Conservation (phyloP, 2,888 invertebrate species). For the Ditylenchus weischeri region DNA sequence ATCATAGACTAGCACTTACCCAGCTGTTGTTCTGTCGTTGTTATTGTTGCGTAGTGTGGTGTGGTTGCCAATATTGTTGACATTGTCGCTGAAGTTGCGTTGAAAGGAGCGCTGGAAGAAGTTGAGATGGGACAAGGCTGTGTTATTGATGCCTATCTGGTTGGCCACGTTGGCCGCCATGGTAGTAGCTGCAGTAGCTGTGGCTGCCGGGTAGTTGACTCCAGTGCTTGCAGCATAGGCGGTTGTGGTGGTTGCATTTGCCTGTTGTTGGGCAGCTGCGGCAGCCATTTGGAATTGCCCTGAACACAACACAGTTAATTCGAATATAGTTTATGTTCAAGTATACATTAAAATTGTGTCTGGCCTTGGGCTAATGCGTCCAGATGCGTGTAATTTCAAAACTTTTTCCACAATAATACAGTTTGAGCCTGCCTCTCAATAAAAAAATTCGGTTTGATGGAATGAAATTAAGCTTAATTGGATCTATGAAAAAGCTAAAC, state of each 20-base stretch:
- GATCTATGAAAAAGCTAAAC: no score
- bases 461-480: no score
- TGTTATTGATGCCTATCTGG: constrained; percentile 29
- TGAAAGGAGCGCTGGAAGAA: constrained; percentile 42
- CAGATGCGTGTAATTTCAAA: no score
- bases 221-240: constrained; percentile 18
- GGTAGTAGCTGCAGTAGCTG: constrained; percentile 12
- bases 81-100: constrained; percentile 22
- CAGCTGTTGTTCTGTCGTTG: constrained; percentile 27
- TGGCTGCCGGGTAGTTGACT: constrained; percentile 24
- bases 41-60: constrained; percentile 7
- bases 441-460: no score
- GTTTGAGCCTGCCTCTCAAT: no score
- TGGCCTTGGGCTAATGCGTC: no score
- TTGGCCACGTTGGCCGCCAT: constrained; percentile 25
- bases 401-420: no score
- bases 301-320: neutral
- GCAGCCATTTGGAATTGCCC: constrained; percentile 33
- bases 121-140: constrained; percentile 30
- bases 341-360: no score
- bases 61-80: constrained; percentile 4
- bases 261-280: constrained; percentile 22
- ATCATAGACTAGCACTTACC: constrained; percentile 2
- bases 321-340: no score
- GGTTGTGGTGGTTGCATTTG: constrained; percentile 20